Percentiles rank a stretch among this genome's conserved stretches.
Conservation (phyloP, 2,888 invertebrate genomes). For the Watsonalla binaria region DNA sequence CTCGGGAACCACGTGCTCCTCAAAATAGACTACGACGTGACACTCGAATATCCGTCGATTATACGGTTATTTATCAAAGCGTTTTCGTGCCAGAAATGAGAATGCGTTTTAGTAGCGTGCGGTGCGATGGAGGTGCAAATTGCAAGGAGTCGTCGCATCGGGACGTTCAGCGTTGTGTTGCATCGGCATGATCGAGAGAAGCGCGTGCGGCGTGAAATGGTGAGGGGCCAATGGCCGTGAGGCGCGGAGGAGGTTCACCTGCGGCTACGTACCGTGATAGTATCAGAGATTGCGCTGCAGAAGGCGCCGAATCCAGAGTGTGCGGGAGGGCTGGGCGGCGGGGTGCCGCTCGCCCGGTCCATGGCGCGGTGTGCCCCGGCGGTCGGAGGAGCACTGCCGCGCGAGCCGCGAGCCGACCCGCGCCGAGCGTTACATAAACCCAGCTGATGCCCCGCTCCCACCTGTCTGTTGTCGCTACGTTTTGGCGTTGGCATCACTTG, state of each 20-base stretch:
- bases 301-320: conserved; percentile 71
- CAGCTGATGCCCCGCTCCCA: conserved; percentile 56
- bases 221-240: conserved; percentile 1
- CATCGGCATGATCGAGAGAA: conserved; percentile 11
- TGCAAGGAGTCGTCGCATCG: neutral
- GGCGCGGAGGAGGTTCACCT: conserved; percentile 24
- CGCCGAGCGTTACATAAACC: conserved; percentile 66
- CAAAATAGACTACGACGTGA: conserved; percentile 53
- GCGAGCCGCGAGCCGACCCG: conserved; percentile 33
- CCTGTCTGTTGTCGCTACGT: conserved; percentile 70
- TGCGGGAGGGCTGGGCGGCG: conserved; percentile 48
- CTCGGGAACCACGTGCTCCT: conserved; percentile 73
- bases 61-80: conserved; percentile 34
- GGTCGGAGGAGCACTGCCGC: conserved; percentile 65
- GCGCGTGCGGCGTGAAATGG: conserved; percentile 13
- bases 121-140: conserved; percentile 16
- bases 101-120: conserved; percentile 36
- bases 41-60: conserved; percentile 37
- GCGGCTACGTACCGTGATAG: conserved; percentile 72
- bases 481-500: conserved; percentile 74
- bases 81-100: conserved; percentile 40
- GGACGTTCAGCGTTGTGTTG: conserved; percentile 1
- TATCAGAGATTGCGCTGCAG: conserved; percentile 74
- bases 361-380: conserved; percentile 52
- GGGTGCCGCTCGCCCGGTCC: conserved; percentile 58